Conservation (phyloP, 1,140 invertebrate genomes). For the Agrypnia vestita region DNA sequence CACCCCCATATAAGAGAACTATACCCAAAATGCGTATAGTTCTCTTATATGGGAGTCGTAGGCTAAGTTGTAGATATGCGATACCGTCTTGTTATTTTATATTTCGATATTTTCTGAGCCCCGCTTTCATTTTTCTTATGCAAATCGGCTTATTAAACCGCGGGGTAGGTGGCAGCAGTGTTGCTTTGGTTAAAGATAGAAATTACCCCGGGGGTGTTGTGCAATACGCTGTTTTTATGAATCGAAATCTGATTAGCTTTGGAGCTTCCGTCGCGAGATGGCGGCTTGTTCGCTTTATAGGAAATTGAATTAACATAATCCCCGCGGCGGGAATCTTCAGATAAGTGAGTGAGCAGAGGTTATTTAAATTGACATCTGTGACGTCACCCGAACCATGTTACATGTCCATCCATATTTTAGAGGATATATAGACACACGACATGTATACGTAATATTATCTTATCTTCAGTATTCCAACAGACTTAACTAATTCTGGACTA, state of each 20-base stretch:
- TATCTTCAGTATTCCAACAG: no score
- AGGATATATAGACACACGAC: no score
- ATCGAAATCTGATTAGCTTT: constrained; percentile 59
- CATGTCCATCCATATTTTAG: no score
- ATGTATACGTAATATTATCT: no score
- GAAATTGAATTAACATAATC: constrained; percentile 61
- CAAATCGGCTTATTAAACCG: constrained; percentile 45
- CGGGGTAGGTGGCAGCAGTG: background rate
- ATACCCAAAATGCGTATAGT: no score
- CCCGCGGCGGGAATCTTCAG: constrained; percentile 24
- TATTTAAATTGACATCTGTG: constrained; percentile 2
- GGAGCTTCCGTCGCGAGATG: constrained; percentile 24
- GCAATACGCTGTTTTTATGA: constrained; percentile 56
- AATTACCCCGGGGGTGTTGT: constrained; percentile 50
- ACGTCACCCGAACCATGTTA: background rate
- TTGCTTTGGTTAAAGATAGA: constrained; percentile 42
- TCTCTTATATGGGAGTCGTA: no score
- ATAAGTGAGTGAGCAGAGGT: constrained; percentile 17
- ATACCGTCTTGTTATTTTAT: background rate
- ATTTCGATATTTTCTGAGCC: constrained; percentile 9
- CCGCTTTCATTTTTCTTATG: constrained; percentile 44
- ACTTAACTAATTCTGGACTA: no score
- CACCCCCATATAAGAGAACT: no score
- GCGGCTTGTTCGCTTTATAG: constrained; percentile 50
- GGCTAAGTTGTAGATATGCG: no score